Evolutionary conservation across 2,888 invertebrate species (phyloP), one percentile per base, ranked within the genome.

Genomic region (Nebria salina): DNA sequence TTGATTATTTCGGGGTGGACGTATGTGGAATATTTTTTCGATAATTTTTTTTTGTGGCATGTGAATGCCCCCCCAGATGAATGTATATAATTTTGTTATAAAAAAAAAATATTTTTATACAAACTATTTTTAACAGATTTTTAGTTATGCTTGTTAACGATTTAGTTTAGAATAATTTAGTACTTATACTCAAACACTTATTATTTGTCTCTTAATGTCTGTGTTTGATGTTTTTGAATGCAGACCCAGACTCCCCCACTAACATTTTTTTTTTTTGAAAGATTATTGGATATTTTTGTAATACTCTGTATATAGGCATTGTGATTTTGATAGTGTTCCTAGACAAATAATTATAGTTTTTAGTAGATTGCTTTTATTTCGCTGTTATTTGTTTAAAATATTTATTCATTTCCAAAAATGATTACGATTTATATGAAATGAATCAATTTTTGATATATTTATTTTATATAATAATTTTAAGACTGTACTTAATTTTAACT

Each of bases 311-410:
- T 20, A 80, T 80, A 80, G 75, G 80, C 80, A 80, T 80, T 80
- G 80, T 80, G 80, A 80, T 80, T 75, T 80, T 75, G 42, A 80
- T 75, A 75, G 70, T 80, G 80, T 75, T 80, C 68, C 66, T 80
- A 80, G 80, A 43, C 43, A 54, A 76, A 64, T 64, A 73, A 25
- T 75, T 65, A 70, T 70, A 70, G 70, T 70, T 54, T 66, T 68
- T 80, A 25, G 75, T 80, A 80, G 80, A 80, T 64, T 80, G 80
- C 80, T 80, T 80, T 76, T 80, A 80, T 75, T 80, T 80, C 75
- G 80, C 80, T 80, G 80, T 80, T 70, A 26, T 70, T 25, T 66
- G 25, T 66, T 75, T 75, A 80, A 74, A 80, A 74, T 79, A 64
- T 79, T 79, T 79, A 74, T 77, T 72, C 64, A 54, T 77, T 78